Evolutionary conservation across 2,797 vertebrate species (phyloP), one percentile per base, ranked within the genome.

Genomic region (Iguana delicatissima): DNA sequence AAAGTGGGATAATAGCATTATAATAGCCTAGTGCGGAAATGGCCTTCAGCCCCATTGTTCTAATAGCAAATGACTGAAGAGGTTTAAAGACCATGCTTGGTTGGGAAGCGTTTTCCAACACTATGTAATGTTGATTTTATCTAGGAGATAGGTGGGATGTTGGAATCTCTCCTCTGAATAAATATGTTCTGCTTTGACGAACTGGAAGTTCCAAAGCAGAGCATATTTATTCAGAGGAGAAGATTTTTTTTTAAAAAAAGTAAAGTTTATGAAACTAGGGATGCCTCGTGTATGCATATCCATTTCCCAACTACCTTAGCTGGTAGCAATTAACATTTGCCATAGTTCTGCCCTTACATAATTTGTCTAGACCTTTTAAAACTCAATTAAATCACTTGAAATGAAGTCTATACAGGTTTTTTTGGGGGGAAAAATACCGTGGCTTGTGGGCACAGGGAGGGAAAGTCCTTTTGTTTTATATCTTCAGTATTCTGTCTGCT

Each of bases 281-380:
- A n/a, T 32, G 14, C 50, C 24, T 38, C 8, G 2, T 85, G 32
- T 85, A 73, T 86, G 52, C 57, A 64, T 77, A 83, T 86, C 9
- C 13, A 59, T 73, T n/a, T 74, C 55, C 57, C 4, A 24, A n/a
- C 55, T 76, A 32, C 35, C 8, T 86, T 77, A 42, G 12, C 62
- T 81, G 12, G 50, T 69, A 81, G 64, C 46, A 69, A 81, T 67
- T 88, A 64, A 81, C 42, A 81, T 81, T 67, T 88, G 79, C 64
- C 62, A 77, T 46, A 55, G 79, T 88, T 16, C n/a, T 80, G 38
- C 35, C 62, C 35, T 24, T 55, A 20, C 42, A 59, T 85, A 85
- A 90, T 86, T 57, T 67, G 42, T 67, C 12, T 32, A 72, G 59
- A 35, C 50, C 67, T 72, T 85, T 81, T n/a, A 52, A 90, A 72